These are phyloP conservation scores for Noctilio leporinus DNA, from an alignment of 2,113 vertebrate genomes.

Conservation along the genomic window DNA sequence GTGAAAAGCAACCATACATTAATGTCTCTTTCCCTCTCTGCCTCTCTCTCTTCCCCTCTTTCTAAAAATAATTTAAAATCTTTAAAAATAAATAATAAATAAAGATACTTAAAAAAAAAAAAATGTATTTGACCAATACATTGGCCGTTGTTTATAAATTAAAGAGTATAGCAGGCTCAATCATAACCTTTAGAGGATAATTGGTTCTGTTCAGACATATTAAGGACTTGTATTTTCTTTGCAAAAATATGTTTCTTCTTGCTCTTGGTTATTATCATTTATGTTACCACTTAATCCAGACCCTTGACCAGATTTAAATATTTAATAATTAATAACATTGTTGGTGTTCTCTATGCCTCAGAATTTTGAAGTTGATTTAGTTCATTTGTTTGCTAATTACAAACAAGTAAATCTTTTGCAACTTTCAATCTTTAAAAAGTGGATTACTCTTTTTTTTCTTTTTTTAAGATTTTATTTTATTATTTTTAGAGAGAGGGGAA, in stretches of 20 bases:
- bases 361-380: background rate
- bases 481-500: too few species aligned
- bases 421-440: background rate
- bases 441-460: too few species aligned
- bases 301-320: background rate
- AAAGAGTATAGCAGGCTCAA: background rate
- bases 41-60: too few species aligned
- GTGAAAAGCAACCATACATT: too few species aligned
- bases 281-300: background rate
- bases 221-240: background rate
- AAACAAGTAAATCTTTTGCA: background rate
- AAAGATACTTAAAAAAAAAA: too few species aligned
- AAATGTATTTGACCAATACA: too few species aligned
- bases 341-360: background rate
- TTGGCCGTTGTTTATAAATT: background rate
- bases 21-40: too few species aligned
- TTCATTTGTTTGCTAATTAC: constrained; percentile 2
- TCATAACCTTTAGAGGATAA: background rate
- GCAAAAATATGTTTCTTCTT: background rate
- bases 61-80: too few species aligned
- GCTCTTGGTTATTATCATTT: background rate
- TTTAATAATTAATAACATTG: background rate
- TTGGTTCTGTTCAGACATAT: background rate
- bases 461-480: too few species aligned
- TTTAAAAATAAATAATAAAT: too few species aligned